Percentiles rank a stretch among this genome's conserved stretches.
Conservation (phyloP, 2,888 invertebrate species). For the Steinernema carpocapsae region DNA sequence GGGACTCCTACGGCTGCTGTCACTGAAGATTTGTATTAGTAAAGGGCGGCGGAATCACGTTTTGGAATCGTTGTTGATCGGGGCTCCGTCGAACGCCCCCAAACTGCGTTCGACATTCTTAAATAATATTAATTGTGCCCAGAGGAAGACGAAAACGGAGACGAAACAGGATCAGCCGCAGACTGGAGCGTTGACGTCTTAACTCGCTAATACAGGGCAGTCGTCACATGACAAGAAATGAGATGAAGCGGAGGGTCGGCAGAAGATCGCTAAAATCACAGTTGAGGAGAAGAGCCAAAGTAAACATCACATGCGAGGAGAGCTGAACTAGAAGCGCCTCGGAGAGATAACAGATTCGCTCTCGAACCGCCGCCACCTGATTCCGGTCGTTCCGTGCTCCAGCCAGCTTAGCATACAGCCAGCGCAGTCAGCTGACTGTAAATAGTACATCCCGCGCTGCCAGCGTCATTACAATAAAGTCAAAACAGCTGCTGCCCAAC, state of each 20-base stretch:
- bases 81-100: too few relatives aligned
- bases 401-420: neutral
- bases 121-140: too few relatives aligned
- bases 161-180: too few relatives aligned
- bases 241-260: neutral
- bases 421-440: constrained; percentile 26
- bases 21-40: too few relatives aligned
- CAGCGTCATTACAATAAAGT: constrained; percentile 26
- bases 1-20: too few relatives aligned
- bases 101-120: too few relatives aligned
- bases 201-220: too few relatives aligned
- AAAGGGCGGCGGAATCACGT: too few relatives aligned
- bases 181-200: too few relatives aligned
- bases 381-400: neutral
- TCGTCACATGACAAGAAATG: constrained; percentile 20
- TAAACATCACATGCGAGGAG: constrained; percentile 15
- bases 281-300: constrained; percentile 7
- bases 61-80: too few relatives aligned
- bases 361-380: constrained; percentile 5
- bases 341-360: neutral
- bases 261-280: constrained; percentile 15
- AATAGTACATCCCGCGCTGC: constrained; percentile 18
- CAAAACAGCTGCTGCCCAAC: constrained; percentile 16
- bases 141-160: too few relatives aligned
- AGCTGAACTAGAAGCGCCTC: neutral